phyloP scores from a whole-genome alignment of 2,888 invertebrate species.

The Gibbula magus region DNA sequence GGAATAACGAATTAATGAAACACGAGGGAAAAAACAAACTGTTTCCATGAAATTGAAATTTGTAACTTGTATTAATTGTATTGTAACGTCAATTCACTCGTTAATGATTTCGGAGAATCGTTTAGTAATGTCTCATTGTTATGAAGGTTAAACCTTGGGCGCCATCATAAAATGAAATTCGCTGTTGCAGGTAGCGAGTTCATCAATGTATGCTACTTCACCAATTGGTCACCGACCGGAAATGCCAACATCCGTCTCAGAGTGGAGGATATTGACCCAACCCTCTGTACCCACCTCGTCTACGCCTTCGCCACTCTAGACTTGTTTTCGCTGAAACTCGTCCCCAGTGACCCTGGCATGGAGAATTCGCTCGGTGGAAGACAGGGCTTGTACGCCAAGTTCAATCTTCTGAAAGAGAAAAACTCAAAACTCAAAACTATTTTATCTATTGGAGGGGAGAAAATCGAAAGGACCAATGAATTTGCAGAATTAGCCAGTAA shows the following conservation, averaged over 20 bases:
- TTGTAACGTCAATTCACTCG: too few relatives aligned
- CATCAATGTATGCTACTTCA: slow-evolving; percentile 23
- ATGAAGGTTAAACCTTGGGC: too few relatives aligned
- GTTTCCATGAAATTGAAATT: too few relatives aligned
- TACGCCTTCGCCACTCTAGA: slow-evolving; percentile 27
- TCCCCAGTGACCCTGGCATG: not conserved
- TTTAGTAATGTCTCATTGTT: too few relatives aligned
- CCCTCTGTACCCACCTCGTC: slow-evolving; percentile 24
- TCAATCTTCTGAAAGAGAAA: slow-evolving; percentile 17
- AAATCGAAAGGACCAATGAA: not conserved
- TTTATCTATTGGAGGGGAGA: slow-evolving; percentile 19
- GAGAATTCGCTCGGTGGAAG: not conserved
- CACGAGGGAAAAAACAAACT: too few relatives aligned
- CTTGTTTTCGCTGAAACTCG: not conserved
- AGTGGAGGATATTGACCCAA: slow-evolving; percentile 18
- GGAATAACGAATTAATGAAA: too few relatives aligned
- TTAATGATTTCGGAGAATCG: too few relatives aligned
- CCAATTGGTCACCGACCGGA: not conserved
- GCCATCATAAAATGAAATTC: too few relatives aligned
- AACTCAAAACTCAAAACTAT: not conserved
- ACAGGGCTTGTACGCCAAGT: slow-evolving; percentile 12
- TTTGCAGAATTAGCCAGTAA: slow-evolving; percentile 2
- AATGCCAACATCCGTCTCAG: slow-evolving; percentile 4
- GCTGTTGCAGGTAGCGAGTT: slow-evolving; percentile 4
- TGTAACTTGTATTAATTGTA: too few relatives aligned